Evolutionary conservation across 2,888 invertebrate species (phyloP).

Genomic region (Lepidochitona cinerea): DNA sequence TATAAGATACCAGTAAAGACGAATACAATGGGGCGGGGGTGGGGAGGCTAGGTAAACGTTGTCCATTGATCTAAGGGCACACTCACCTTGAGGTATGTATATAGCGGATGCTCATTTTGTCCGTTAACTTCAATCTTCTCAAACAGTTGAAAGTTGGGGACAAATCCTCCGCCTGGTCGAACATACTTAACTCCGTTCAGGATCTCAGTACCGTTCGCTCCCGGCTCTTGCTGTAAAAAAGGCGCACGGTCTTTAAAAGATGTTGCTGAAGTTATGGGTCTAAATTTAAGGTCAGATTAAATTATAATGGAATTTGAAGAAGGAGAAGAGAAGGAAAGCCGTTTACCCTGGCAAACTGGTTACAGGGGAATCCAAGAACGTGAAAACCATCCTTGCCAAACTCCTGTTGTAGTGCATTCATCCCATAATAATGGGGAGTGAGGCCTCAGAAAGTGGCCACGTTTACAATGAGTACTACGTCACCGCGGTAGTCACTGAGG

Average conservation of each 20-base stretch:
- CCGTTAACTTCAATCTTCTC: slow-evolving; percentile 73
- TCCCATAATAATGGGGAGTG: slow-evolving; percentile 71
- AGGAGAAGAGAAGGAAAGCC: too few relatives aligned
- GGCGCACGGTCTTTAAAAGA: too few relatives aligned
- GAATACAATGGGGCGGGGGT: too few relatives aligned
- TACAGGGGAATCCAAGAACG: slow-evolving; percentile 72
- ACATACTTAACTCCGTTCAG: slow-evolving; percentile 72
- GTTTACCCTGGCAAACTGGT: slow-evolving; percentile 71
- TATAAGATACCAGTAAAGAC: too few relatives aligned
- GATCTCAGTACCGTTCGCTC: slow-evolving; percentile 70
- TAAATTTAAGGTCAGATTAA: too few relatives aligned
- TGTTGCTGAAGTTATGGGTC: too few relatives aligned
- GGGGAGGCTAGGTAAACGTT: too few relatives aligned
- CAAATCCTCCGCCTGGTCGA: slow-evolving; percentile 72
- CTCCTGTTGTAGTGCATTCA: slow-evolving; percentile 72
- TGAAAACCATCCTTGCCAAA: slow-evolving; percentile 61
- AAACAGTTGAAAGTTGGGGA: slow-evolving; percentile 72
- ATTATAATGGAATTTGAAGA: too few relatives aligned
- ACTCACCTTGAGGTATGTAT: slow-evolving; percentile 72
- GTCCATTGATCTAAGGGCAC: too few relatives aligned
- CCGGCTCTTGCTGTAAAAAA: slow-evolving; percentile 72
- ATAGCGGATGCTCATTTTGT: slow-evolving; percentile 70
- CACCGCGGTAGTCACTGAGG: slow-evolving; percentile 29
- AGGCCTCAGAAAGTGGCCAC: slow-evolving; percentile 74
- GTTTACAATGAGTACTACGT: slow-evolving; percentile 70